Percentiles rank a stretch among this genome's conserved stretches.
These are phyloP conservation scores for Propithecus perrieri DNA, from an alignment of 2,797 vertebrate species.

Conservation along the genomic window DNA sequence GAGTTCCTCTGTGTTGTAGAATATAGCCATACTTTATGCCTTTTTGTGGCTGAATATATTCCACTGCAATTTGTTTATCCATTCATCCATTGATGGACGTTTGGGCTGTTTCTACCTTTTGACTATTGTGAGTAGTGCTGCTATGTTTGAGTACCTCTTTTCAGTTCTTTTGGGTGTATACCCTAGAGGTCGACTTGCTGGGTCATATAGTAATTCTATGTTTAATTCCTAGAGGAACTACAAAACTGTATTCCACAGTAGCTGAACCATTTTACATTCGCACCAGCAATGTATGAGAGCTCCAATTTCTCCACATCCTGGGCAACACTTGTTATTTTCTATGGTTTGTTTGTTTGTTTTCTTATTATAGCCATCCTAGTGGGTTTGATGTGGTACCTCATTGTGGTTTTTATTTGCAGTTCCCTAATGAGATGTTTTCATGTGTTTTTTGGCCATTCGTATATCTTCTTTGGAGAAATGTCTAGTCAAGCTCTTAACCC, in stretches of 20 bases:
- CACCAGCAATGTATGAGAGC: background rate
- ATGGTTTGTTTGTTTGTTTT: too few species aligned
- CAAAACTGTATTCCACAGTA: background rate
- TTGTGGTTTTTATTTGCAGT: background rate
- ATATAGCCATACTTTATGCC: background rate
- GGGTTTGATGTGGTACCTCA: too few species aligned
- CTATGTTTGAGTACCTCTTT: background rate
- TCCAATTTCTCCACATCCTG: background rate
- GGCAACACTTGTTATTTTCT: background rate
- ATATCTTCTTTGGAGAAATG: background rate
- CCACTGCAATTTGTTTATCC: background rate
- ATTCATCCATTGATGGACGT: background rate
- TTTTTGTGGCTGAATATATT: background rate
- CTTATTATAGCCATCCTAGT: too few species aligned
- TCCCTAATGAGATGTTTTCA: background rate
- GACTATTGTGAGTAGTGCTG: background rate
- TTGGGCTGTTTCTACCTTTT: background rate
- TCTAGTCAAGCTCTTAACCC: background rate
- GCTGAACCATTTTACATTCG: background rate
- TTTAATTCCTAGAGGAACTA: background rate
- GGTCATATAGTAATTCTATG: background rate
- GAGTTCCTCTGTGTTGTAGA: background rate
- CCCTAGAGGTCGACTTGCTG: background rate
- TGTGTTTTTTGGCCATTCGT: background rate
- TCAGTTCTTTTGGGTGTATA: background rate